Percentiles rank a stretch among this genome's conserved stretches.
phyloP scores from a whole-genome alignment of 2,888 invertebrate species.

The Noctua janthina region DNA sequence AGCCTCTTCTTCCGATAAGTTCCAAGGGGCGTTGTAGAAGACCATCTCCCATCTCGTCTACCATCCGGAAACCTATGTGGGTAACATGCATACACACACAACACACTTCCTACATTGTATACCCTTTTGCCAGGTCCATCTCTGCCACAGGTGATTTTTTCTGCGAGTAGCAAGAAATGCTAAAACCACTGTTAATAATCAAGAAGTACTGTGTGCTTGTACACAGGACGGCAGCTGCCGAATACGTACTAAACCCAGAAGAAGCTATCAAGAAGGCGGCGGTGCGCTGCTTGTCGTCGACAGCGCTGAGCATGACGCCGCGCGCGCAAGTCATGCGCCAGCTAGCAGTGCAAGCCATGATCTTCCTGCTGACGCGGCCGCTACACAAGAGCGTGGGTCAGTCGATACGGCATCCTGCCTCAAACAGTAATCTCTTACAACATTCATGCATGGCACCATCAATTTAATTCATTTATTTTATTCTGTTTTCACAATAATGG shows the following conservation, averaged over 20 bases:
- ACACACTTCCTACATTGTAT: not conserved
- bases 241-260: constrained; percentile 68
- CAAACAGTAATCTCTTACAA: not conserved
- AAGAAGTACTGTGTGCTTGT: not conserved
- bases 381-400: constrained; percentile 77
- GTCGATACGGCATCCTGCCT: not conserved
- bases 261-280: constrained; percentile 79
- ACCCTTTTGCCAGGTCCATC: not conserved
- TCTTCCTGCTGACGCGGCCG: constrained; percentile 91
- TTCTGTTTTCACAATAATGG: no score
- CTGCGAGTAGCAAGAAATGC: not conserved
- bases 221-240: constrained; percentile 62
- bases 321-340: constrained; percentile 84
- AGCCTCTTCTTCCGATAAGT: not conserved
- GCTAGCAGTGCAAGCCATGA: constrained; percentile 91
- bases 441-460: not conserved
- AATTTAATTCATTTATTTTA: no score
- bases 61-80: constrained; percentile 74
- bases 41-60: constrained; percentile 47
- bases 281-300: constrained; percentile 82
- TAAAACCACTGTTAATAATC: not conserved
- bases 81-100: not conserved
- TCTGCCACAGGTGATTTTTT: not conserved
- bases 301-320: constrained; percentile 78
- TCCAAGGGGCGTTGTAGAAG: not conserved